Percentiles rank a stretch among this genome's conserved stretches.
These are phyloP conservation scores for Cheilosia variabilis DNA, from an alignment of 2,888 invertebrate species.

Conservation along the genomic window DNA sequence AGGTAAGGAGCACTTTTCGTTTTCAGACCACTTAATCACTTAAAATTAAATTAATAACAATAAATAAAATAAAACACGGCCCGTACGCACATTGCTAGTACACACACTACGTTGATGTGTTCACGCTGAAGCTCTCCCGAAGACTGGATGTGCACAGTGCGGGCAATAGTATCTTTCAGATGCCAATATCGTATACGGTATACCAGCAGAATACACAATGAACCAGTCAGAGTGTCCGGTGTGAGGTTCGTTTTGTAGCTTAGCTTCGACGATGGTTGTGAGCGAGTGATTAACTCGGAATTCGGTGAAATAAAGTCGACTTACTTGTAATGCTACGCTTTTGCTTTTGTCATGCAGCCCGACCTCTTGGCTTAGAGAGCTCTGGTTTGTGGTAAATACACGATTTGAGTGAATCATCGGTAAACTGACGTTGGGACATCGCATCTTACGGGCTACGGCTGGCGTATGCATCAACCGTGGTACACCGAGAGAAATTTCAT, in stretches of 20 bases:
- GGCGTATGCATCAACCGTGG: background rate
- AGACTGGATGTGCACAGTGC: conserved; percentile 40
- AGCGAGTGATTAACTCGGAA: conserved; percentile 65
- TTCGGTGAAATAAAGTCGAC: conserved; percentile 60
- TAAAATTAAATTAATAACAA: conserved; percentile 72
- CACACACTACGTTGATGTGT: conserved; percentile 45
- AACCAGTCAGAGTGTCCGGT: background rate
- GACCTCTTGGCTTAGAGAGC: conserved; percentile 10
- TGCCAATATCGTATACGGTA: conserved; percentile 16
- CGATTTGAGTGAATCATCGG: conserved; percentile 65
- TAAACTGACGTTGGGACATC: conserved; percentile 38
- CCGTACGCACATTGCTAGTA: conserved; percentile 62
- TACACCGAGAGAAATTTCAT: conserved; percentile 41
- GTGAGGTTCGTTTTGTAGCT: conserved; percentile 23
- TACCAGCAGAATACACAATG: conserved; percentile 6
- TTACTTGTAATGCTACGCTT: conserved; percentile 32
- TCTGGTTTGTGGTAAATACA: conserved; percentile 45
- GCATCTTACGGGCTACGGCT: conserved; percentile 13
- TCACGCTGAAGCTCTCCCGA: conserved; percentile 60
- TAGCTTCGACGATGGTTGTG: conserved; percentile 6
- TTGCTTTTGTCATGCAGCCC: conserved; percentile 35
- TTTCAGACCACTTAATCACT: conserved; percentile 66
- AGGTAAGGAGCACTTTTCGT: background rate
- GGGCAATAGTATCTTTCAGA: conserved; percentile 33
- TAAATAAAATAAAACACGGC: conserved; percentile 54